Conservation (phyloP, 2,797 vertebrate species). For the Danio jaintianensis region DNA sequence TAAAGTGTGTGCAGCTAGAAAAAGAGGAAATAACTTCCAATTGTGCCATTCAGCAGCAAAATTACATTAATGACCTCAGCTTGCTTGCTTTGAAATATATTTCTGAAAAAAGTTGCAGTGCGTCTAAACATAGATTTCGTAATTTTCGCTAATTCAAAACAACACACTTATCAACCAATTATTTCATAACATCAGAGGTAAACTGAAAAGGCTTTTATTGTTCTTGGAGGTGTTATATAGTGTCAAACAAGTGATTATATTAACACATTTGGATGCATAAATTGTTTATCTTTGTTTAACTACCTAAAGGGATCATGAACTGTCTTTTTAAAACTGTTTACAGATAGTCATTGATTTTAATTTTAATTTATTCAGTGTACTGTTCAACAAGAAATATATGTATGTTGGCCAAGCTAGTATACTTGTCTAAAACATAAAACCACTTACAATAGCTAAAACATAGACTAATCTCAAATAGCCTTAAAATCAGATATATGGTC, state of each 20-base stretch:
- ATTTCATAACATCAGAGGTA: neutral
- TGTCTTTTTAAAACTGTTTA: too few species aligned
- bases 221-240: constrained; percentile 1
- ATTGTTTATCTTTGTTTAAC: too few species aligned
- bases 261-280: neutral
- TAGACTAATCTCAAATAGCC: too few species aligned
- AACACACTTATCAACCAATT: neutral
- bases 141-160: neutral
- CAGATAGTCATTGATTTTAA: too few species aligned
- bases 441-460: too few species aligned
- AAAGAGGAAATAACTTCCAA: constrained; percentile 13
- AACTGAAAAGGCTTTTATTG: constrained; percentile 4
- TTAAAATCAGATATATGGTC: too few species aligned
- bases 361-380: too few species aligned
- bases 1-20: constrained; percentile 34
- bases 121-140: neutral
- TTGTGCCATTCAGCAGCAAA: constrained; percentile 46
- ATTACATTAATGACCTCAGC: constrained; percentile 53
- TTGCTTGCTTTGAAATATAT: constrained; percentile 30
- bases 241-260: constrained; percentile 10
- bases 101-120: constrained; percentile 1
- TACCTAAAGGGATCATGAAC: too few species aligned
- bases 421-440: too few species aligned
- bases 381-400: too few species aligned
- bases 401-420: too few species aligned